These are phyloP conservation scores for Neofelis nebulosa DNA, from an alignment of 2,113 vertebrate genomes.

Conservation along the genomic window DNA sequence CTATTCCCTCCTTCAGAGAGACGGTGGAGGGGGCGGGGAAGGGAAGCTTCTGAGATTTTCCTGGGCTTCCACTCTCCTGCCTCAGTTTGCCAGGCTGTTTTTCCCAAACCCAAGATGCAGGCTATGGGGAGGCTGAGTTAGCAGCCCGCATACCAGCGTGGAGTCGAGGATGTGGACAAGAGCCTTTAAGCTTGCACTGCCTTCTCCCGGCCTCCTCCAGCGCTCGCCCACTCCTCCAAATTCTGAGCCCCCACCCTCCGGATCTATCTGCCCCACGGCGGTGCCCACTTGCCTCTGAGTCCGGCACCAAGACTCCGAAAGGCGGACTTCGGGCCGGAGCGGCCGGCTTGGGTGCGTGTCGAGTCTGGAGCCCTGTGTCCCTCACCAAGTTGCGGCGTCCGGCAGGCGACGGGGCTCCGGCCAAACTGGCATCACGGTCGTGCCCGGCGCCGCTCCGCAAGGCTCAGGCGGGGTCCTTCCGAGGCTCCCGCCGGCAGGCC, in stretches of 20 bases:
- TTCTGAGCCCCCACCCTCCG: no score
- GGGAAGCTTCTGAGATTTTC: background rate
- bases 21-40: background rate
- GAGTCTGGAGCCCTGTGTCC: background rate
- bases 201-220: no score
- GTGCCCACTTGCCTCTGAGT: background rate
- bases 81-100: conserved; percentile 43
- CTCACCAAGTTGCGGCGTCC: conserved; percentile 33
- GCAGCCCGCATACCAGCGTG: background rate
- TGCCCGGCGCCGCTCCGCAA: background rate
- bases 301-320: background rate
- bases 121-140: background rate
- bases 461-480: background rate
- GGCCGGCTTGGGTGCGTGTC: background rate
- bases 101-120: background rate
- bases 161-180: background rate
- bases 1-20: background rate
- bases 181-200: background rate
- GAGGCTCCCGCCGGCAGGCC: background rate
- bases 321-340: background rate
- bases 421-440: background rate
- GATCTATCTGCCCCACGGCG: conserved; percentile 24
- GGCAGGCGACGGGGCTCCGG: background rate
- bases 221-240: background rate
- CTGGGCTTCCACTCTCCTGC: background rate